Conservation (phyloP, 1,140 invertebrate genomes). For the Macrocentrus cingulum region DNA sequence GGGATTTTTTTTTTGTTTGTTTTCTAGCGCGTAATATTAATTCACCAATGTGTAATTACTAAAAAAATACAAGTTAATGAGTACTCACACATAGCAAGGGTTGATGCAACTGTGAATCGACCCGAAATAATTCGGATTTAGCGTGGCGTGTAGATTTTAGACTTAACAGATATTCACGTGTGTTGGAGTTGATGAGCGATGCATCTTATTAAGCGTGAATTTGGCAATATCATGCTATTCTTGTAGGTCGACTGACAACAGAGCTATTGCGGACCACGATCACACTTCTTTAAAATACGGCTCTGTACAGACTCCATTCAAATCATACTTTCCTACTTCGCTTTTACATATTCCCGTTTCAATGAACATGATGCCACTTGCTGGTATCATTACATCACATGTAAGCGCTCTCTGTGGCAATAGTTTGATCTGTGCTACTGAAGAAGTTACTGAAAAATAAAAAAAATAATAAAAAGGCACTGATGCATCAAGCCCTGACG, state of each 20-base stretch:
- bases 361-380: background rate
- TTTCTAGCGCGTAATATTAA: too few relatives aligned
- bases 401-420: background rate
- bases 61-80: background rate
- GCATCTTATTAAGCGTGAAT: slow-evolving; percentile 14
- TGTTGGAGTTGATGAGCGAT: slow-evolving; percentile 10
- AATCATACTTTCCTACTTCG: slow-evolving; percentile 3
- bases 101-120: slow-evolving; percentile 48
- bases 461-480: slow-evolving; percentile 33
- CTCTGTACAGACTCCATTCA: slow-evolving; percentile 16
- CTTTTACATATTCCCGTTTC: background rate
- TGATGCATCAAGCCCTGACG: slow-evolving; percentile 45
- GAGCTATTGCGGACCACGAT: slow-evolving; percentile 30
- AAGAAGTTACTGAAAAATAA: too few relatives aligned
- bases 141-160: background rate
- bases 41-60: too few relatives aligned
- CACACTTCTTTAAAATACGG: slow-evolving; percentile 9
- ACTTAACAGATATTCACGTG: slow-evolving; percentile 3
- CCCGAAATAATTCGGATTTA: slow-evolving; percentile 14
- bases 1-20: too few relatives aligned
- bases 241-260: slow-evolving; percentile 19
- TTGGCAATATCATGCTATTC: slow-evolving; percentile 18
- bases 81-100: slow-evolving; percentile 27
- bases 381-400: slow-evolving; percentile 10
- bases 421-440: too few relatives aligned